Conservation (phyloP, 2,797 vertebrate species). For the Sardinella longiceps region DNA sequence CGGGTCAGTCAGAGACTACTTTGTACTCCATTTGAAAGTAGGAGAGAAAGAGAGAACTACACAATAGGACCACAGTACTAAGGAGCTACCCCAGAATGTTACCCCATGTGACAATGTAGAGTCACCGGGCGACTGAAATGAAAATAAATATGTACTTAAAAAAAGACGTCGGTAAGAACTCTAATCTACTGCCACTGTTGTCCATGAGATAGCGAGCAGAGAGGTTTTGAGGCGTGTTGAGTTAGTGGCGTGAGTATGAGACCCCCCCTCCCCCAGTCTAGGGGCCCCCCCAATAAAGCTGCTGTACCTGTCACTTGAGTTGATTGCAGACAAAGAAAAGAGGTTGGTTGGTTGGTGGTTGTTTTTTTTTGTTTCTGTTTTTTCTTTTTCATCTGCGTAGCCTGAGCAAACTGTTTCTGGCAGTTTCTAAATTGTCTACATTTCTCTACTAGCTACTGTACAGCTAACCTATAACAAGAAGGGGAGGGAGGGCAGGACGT, state of each 20-base stretch:
- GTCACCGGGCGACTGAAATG: background rate
- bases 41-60: background rate
- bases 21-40: background rate
- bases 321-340: constrained; percentile 42
- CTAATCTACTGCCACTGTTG: constrained; percentile 27
- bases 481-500: background rate
- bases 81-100: background rate
- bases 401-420: constrained; percentile 56
- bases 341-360: background rate
- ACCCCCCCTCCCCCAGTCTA: constrained; percentile 64
- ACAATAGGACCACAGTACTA: background rate
- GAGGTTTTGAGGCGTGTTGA: constrained; percentile 36
- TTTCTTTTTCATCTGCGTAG: constrained; percentile 44
- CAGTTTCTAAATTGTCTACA: constrained; percentile 52
- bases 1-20: background rate
- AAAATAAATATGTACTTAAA: background rate
- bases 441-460: constrained; percentile 27
- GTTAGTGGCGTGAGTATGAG: constrained; percentile 58
- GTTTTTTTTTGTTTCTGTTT: background rate
- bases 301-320: constrained; percentile 63
- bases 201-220: constrained; percentile 21
- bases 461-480: background rate
- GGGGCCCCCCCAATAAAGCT: constrained; percentile 49
- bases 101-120: background rate
- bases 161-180: background rate